Evolutionary conservation across 2,113 vertebrate genomes (phyloP).

Genomic region (Prunella fulvescens): DNA sequence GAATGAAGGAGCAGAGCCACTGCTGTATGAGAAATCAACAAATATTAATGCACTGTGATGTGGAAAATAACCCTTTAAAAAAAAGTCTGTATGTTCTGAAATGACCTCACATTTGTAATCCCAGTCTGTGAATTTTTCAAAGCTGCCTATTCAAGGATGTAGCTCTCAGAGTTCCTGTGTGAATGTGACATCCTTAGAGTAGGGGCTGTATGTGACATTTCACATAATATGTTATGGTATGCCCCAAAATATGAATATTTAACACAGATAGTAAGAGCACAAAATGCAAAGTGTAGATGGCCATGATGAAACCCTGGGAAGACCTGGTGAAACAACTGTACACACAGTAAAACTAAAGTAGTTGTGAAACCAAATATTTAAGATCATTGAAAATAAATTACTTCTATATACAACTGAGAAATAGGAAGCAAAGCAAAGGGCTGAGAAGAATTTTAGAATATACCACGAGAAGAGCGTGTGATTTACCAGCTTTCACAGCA

Average conservation of each 20-base stretch:
- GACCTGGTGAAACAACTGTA: not conserved
- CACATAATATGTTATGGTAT: not conserved
- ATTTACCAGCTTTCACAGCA: not conserved
- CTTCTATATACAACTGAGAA: not conserved
- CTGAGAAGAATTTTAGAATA: not conserved
- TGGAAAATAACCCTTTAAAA: not conserved
- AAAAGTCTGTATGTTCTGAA: not conserved
- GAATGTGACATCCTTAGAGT: not conserved
- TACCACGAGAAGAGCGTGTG: not conserved
- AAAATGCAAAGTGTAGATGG: not conserved
- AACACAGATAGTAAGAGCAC: not conserved
- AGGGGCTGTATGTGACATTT: not conserved
- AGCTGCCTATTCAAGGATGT: not conserved
- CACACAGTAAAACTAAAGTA: not conserved
- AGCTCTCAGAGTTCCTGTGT: accelerated
- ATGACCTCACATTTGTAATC: not conserved
- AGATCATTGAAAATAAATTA: not conserved
- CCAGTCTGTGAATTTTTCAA: not conserved
- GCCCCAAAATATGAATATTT: not conserved
- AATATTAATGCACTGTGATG: not conserved
- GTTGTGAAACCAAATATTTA: not conserved
- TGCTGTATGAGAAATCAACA: not conserved
- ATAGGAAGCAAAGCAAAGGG: not conserved
- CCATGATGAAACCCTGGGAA: not conserved
- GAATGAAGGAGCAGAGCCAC: not conserved